These are phyloP conservation scores for Hiodon alosoides DNA, from an alignment of 2,113 vertebrate genomes.

Conservation along the genomic window DNA sequence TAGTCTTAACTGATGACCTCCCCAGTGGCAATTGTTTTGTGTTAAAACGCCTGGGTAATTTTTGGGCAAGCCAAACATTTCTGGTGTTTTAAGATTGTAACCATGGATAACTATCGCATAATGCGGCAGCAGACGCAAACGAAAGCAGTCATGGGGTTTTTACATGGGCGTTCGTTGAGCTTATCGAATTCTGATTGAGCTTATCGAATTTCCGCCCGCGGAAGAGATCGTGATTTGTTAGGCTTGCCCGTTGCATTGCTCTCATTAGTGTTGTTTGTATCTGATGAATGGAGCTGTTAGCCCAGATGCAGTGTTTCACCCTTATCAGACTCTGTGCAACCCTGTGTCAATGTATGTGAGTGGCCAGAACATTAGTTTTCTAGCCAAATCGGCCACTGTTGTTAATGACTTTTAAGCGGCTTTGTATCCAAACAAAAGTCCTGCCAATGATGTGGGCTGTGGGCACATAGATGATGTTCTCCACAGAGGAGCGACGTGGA, in stretches of 20 bases:
- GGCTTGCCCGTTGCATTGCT: background rate
- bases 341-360: constrained; percentile 47
- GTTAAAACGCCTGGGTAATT: too few relatives aligned
- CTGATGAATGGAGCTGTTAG: constrained; percentile 47
- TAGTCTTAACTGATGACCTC: too few relatives aligned
- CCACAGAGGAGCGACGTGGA: constrained; percentile 41
- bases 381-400: constrained; percentile 32
- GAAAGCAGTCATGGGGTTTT: too few relatives aligned
- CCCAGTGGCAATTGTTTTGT: too few relatives aligned
- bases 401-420: constrained; percentile 53
- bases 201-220: constrained; percentile 2
- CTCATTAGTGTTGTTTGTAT: constrained; percentile 5
- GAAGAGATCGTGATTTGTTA: constrained; percentile 2
- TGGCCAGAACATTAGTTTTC: constrained; percentile 53
- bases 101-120: too few relatives aligned
- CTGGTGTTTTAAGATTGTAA: too few relatives aligned
- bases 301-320: constrained; percentile 39
- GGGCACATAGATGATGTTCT: constrained; percentile 46
- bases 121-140: too few relatives aligned
- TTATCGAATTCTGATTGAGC: background rate
- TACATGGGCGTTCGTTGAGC: background rate
- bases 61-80: too few relatives aligned
- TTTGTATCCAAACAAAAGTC: constrained; percentile 30
- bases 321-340: constrained; percentile 45
- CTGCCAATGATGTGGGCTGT: constrained; percentile 28